These are phyloP conservation scores for Synanthedon vespiformis DNA, from an alignment of 2,888 invertebrate species.

Conservation along the genomic window DNA sequence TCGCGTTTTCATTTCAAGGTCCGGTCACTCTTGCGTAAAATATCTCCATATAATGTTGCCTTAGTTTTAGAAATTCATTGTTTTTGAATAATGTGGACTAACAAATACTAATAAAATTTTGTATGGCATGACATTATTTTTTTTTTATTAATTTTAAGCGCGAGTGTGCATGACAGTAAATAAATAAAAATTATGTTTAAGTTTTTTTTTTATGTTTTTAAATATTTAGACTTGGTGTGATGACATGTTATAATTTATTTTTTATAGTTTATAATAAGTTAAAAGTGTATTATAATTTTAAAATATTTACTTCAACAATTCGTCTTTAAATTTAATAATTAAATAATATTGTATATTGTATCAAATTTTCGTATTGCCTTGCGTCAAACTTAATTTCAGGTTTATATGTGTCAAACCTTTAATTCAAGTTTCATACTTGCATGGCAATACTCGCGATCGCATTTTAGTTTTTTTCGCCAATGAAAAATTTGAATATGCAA, in stretches of 20 bases:
- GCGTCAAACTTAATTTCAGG: slow-evolving; percentile 61
- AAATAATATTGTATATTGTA: slow-evolving; percentile 26
- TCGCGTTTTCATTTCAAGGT: slow-evolving; percentile 45
- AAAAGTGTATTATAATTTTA: slow-evolving; percentile 26
- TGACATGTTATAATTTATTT: slow-evolving; percentile 45
- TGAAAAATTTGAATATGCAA: slow-evolving; percentile 68
- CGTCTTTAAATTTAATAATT: slow-evolving; percentile 17
- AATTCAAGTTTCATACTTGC: slow-evolving; percentile 63
- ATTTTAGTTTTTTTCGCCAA: slow-evolving; percentile 52
- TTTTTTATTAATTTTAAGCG: slow-evolving; percentile 50
- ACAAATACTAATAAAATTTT: slow-evolving; percentile 56
- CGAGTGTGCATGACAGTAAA: slow-evolving; percentile 59
- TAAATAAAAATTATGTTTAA: slow-evolving; percentile 12
- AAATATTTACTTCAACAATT: slow-evolving; percentile 64
- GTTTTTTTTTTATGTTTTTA: slow-evolving; percentile 21
- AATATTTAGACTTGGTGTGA: slow-evolving; percentile 21
- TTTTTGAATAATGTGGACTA: slow-evolving; percentile 64
- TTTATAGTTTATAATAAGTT: slow-evolving; percentile 20
- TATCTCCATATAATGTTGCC: slow-evolving; percentile 4
- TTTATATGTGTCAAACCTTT: slow-evolving; percentile 31
- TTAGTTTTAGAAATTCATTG: slow-evolving; percentile 10
- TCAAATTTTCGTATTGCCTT: slow-evolving; percentile 44
- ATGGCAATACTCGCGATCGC: slow-evolving; percentile 66
- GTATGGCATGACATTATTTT: slow-evolving; percentile 60
- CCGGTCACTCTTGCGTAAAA: slow-evolving; percentile 33